Base-by-base conservation (phyloP, 2,113 vertebrate genomes). In the Polyodon spathula region DNA sequence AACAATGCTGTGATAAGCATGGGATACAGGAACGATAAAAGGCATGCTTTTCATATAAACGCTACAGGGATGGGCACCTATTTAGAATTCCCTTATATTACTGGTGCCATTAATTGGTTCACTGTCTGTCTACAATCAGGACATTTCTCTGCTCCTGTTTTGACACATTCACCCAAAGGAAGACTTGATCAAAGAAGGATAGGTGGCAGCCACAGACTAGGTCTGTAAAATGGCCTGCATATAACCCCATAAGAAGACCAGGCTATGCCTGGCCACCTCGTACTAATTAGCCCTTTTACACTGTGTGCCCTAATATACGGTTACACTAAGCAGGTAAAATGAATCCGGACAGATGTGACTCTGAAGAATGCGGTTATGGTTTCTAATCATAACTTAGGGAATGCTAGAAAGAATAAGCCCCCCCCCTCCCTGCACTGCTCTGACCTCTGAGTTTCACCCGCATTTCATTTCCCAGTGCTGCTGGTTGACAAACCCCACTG, bases 351-450 rank as follows among this genome's bases (percentile, higher is more conserved):
- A 58, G 42, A 55, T 66, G 68, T 66, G 73, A 77, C 76, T 79
- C 63, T 75, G 73, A 82, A 69, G 69, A 67, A 81, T 76, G 76
- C 81, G 73, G 71, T 76, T 80, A 71, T 78, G 69, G 70, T 80
- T 78, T 77, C 73, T 78, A 82, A 86, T 83, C 76, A 72, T 67
- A 73, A 73, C 72, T 46, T 2, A 48, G 27, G 62, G 72, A 63
- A 59, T 63, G 69, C 69, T 61, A 5, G 60, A 12, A 15, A 27
- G 40, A 56, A 39, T 44, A 62, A 66, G 56, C 58, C 67, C 9
- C 51, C 56, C 58, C 67, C 9, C 51, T n/a, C 38, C 27, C 46
- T 1, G 51, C 46, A 75, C 69, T 64, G 71, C 70, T 73, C 61
- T 73, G 63, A 76, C 76, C 66, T 65, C 17, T 6, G 63, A 54